phyloP scores from a whole-genome alignment of 2,797 vertebrate genomes.

The Diplodus puntazzo region DNA sequence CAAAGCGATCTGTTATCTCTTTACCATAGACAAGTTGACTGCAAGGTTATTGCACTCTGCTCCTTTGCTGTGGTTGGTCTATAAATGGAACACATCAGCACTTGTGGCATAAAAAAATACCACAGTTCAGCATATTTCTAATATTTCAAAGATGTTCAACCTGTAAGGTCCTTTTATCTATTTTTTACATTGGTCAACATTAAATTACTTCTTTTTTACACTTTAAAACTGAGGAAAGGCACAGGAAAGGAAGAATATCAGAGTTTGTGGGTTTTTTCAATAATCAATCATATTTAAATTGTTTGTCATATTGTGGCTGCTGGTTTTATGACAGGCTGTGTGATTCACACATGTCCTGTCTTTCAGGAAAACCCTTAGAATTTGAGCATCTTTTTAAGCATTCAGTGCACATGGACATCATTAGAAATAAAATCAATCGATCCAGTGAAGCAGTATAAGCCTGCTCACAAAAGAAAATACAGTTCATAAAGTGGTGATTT shows the following conservation, averaged over 20 bases:
- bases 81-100: slow-evolving; percentile 8
- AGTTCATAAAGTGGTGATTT: slow-evolving; percentile 22
- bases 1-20: not conserved
- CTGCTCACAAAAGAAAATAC: slow-evolving; percentile 40
- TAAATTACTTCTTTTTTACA: not conserved
- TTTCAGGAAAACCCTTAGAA: slow-evolving; percentile 19
- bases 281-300: slow-evolving; percentile 3
- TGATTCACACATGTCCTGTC: slow-evolving; percentile 10
- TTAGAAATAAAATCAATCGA: slow-evolving; percentile 59
- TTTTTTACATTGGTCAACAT: not conserved
- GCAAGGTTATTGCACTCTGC: not conserved
- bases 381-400: slow-evolving; percentile 24
- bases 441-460: slow-evolving; percentile 49
- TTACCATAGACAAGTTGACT: not conserved
- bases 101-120: slow-evolving; percentile 4
- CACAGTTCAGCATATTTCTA: slow-evolving; percentile 16
- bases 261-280: not conserved
- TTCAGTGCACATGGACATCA: slow-evolving; percentile 38
- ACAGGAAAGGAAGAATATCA: not conserved
- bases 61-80: slow-evolving; percentile 5
- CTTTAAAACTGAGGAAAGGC: slow-evolving; percentile 1
- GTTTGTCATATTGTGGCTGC: slow-evolving; percentile 9
- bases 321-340: slow-evolving; percentile 24
- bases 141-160: slow-evolving; percentile 40
- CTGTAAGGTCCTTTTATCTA: slow-evolving; percentile 12